phyloP scores from a whole-genome alignment of 1,140 invertebrate species.

The Archivesica marissinica region DNA sequence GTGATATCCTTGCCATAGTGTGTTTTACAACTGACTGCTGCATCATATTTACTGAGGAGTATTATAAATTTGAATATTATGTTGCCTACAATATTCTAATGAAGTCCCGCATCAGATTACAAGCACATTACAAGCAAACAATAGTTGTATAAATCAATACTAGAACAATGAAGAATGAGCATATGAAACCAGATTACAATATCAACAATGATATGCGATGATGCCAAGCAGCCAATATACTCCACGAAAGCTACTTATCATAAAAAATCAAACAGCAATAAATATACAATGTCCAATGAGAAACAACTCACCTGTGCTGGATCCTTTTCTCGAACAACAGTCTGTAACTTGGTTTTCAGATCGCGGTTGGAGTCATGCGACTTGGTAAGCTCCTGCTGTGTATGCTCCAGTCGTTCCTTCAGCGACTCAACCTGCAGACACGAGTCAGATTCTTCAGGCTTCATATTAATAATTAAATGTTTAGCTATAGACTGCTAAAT shows the following conservation, averaged over 20 bases:
- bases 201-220: not conserved
- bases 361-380: constrained; percentile 83
- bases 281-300: constrained; percentile 2
- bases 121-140: no score
- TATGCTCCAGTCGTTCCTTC: constrained; percentile 86
- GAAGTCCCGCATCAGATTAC: no score
- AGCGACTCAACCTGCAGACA: constrained; percentile 84
- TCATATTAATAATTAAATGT: not conserved
- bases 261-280: constrained; percentile 11
- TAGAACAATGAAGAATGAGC: no score
- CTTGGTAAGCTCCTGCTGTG: constrained; percentile 84
- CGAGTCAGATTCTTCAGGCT: not conserved
- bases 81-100: no score
- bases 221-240: not conserved
- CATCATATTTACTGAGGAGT: no score
- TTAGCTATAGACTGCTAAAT: no score
- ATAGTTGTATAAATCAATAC: no score
- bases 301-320: constrained; percentile 64
- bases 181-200: no score
- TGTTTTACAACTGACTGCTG: no score
- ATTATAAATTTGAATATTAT: no score
- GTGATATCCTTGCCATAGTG: no score
- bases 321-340: constrained; percentile 69
- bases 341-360: constrained; percentile 86
- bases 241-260: constrained; percentile 4